Conservation (phyloP, 1,140 invertebrate species). For the Drosophila mauritiana region DNA sequence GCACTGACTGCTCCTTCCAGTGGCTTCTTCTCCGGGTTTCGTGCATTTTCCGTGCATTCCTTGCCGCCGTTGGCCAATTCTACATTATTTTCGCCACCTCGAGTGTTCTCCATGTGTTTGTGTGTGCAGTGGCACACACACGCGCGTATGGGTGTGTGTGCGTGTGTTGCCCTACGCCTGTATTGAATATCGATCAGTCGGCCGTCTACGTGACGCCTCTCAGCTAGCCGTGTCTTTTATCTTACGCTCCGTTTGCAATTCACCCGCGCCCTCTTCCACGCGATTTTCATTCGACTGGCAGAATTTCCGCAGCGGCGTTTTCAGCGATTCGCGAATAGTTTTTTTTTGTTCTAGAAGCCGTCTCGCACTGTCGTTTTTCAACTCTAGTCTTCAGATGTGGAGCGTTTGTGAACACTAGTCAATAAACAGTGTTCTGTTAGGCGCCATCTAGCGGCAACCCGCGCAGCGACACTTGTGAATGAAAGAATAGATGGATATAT, state of each 20-base stretch:
- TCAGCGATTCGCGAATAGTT: slow-evolving; percentile 26
- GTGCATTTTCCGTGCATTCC: slow-evolving; percentile 4
- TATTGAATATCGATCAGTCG: slow-evolving; percentile 72
- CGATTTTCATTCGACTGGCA: slow-evolving; percentile 47
- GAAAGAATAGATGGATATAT: too few relatives aligned
- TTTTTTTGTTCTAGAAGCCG: slow-evolving; percentile 31
- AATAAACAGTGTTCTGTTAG: too few relatives aligned
- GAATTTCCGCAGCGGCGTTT: slow-evolving; percentile 38
- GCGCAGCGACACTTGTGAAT: too few relatives aligned
- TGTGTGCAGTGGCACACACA: slow-evolving; percentile 34
- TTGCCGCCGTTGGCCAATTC: slow-evolving; percentile 30
- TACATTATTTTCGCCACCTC: slow-evolving; percentile 70
- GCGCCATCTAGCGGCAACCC: too few relatives aligned
- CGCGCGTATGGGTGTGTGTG: slow-evolving; percentile 5
- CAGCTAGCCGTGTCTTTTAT: slow-evolving; percentile 62
- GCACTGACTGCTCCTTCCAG: not conserved
- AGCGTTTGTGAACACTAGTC: too few relatives aligned
- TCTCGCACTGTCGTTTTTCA: not conserved
- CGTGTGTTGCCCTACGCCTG: slow-evolving; percentile 25
- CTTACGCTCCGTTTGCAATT: slow-evolving; percentile 38
- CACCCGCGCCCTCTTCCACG: slow-evolving; percentile 42
- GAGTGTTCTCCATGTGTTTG: slow-evolving; percentile 70
- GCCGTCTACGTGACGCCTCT: slow-evolving; percentile 75
- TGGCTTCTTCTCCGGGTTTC: not conserved
- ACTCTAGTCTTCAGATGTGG: too few relatives aligned